A percentile compares a stretch with the other conserved stretches of the same genome.
Conservation (phyloP, 2,888 invertebrate genomes). For the Amblyjoppa proteus region DNA sequence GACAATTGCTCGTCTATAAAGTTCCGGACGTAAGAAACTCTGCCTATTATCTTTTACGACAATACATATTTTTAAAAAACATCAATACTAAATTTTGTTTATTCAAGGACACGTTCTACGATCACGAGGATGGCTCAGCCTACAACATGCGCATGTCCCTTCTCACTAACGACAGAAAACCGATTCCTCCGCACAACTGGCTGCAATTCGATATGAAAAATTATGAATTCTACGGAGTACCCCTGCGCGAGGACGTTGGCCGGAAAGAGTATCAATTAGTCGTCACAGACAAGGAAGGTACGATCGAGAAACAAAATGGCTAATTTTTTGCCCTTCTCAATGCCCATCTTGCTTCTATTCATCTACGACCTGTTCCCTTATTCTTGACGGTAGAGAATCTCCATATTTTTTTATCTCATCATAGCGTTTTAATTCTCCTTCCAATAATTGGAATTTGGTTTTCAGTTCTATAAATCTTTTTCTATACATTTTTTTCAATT, state of each 20-base stretch:
- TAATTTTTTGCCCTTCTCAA: not conserved
- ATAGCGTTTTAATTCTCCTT: too few relatives aligned
- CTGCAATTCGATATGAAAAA: conserved; percentile 95
- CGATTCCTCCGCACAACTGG: conserved; percentile 91
- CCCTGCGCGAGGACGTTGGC: conserved; percentile 90
- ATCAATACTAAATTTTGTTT: not conserved
- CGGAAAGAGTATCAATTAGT: conserved; percentile 92
- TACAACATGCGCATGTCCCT: conserved; percentile 90
- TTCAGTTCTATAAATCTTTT: not conserved
- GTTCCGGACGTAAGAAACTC: conserved; percentile 90
- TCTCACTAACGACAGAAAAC: conserved; percentile 90
- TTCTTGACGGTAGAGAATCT: too few relatives aligned
- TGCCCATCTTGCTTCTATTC: too few relatives aligned
- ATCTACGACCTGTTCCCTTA: too few relatives aligned
- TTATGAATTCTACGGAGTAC: conserved; percentile 95
- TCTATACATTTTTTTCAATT: not conserved
- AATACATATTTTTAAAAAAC: not conserved
- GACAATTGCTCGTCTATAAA: conserved; percentile 92
- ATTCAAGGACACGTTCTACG: conserved; percentile 94
- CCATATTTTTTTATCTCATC: not conserved
- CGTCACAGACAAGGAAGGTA: conserved; percentile 81
- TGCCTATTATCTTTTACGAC: not conserved
- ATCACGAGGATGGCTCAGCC: conserved; percentile 93
- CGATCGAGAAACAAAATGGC: conserved; percentile 16
- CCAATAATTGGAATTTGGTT: not conserved